phyloP scores from a whole-genome alignment of 2,113 vertebrate genomes.

The Silurus meridionalis region DNA sequence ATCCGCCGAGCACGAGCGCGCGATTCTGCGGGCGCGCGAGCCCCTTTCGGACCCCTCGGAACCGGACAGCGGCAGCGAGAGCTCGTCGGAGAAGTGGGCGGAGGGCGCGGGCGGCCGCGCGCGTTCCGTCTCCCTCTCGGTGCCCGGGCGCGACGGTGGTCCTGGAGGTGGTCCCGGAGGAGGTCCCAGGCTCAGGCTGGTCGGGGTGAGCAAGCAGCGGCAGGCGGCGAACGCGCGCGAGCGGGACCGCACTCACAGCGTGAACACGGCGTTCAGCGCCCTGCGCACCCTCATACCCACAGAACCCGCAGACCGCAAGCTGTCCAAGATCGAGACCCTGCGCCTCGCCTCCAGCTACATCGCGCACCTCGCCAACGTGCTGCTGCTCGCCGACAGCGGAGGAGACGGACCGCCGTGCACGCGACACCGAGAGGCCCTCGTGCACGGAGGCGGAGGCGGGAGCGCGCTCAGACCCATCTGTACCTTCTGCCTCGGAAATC shows the following conservation, averaged over 20 bases:
- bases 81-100: constrained; percentile 66
- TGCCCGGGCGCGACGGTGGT: not conserved
- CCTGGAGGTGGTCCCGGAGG: constrained; percentile 22
- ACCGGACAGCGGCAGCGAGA: constrained; percentile 71
- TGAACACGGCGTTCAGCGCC: constrained; percentile 84
- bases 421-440: constrained; percentile 69
- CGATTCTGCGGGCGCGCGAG: constrained; percentile 49
- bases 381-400: constrained; percentile 75
- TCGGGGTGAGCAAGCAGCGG: constrained; percentile 74
- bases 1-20: constrained; percentile 64
- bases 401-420: constrained; percentile 75
- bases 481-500: constrained; percentile 88
- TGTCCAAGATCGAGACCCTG: constrained; percentile 90
- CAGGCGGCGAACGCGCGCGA: constrained; percentile 89
- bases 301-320: constrained; percentile 81
- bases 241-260: constrained; percentile 84
- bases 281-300: constrained; percentile 87
- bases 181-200: constrained; percentile 49
- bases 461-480: constrained; percentile 79
- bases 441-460: constrained; percentile 60
- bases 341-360: constrained; percentile 88
- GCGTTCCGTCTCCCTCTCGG: not conserved
- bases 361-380: constrained; percentile 84
- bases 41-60: constrained; percentile 65
- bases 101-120: constrained; percentile 43